Percentiles rank a stretch among this genome's conserved stretches.
Evolutionary conservation across 2,797 vertebrate species (phyloP).

Genomic region (Helostoma temminkii): DNA sequence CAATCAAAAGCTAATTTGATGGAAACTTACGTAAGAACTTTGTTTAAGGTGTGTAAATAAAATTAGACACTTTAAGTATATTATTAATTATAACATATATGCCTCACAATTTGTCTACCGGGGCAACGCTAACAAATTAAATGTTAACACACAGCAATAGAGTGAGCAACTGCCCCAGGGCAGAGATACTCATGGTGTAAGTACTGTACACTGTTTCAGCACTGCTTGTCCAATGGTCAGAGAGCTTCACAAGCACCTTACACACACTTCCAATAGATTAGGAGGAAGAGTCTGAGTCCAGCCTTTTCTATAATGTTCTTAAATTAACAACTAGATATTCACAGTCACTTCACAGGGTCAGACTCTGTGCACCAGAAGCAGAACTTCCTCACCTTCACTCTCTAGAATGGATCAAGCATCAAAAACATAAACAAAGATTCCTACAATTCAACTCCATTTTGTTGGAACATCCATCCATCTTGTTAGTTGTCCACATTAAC

Average conservation of each 20-base stretch:
- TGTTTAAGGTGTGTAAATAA: no score
- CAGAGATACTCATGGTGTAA: neutral
- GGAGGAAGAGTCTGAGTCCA: neutral
- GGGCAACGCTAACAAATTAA: neutral
- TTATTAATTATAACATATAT: no score
- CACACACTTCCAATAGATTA: no score
- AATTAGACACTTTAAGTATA: no score
- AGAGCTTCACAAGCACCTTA: accelerated
- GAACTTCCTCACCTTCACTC: neutral
- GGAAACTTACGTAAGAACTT: no score
- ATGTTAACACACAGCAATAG: neutral
- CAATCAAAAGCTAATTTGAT: no score
- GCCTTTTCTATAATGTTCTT: no score
- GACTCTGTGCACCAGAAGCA: no score
- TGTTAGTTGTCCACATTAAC: neutral
- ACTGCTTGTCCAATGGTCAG: neutral
- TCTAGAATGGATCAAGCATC: neutral
- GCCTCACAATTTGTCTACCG: no score
- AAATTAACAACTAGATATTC: no score
- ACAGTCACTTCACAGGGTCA: neutral
- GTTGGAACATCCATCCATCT: neutral
- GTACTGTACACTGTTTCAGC: neutral
- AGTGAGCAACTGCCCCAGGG: neutral
- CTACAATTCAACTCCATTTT: neutral
- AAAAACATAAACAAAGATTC: neutral